Evolutionary conservation across 2,113 vertebrate species (phyloP).

Genomic region (Nicator chloris): DNA sequence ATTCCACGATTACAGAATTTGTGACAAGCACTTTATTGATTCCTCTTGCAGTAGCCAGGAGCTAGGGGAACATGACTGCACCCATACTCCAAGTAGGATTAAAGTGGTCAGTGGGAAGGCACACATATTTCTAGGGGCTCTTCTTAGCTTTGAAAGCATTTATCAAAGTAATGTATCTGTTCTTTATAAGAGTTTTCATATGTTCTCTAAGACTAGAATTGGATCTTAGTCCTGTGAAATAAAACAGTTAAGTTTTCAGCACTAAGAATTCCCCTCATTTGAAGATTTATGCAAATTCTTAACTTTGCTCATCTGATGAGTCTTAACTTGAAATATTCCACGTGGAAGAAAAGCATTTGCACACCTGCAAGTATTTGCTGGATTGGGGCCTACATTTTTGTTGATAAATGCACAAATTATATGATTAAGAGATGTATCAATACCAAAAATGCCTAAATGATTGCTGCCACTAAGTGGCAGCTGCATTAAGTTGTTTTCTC

Average conservation of each 20-base stretch:
- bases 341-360: neutral
- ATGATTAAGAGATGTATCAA: constrained; percentile 12
- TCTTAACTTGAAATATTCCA: constrained; percentile 43
- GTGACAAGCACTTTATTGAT: constrained; percentile 25
- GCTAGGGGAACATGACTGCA: neutral
- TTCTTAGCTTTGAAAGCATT: constrained; percentile 2
- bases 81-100: neutral
- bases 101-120: neutral
- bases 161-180: neutral
- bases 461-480: constrained; percentile 59
- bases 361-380: neutral
- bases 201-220: neutral
- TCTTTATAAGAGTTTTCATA: neutral
- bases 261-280: neutral
- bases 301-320: constrained; percentile 15
- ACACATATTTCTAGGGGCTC: neutral
- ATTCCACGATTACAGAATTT: neutral
- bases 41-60: neutral
- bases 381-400: constrained; percentile 1
- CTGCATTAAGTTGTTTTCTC: constrained; percentile 39
- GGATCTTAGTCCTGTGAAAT: neutral
- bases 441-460: constrained; percentile 54
- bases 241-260: neutral
- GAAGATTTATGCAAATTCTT: constrained; percentile 8
- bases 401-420: constrained; percentile 34